Base-by-base conservation (phyloP, 2,797 vertebrate genomes). In the Takifugu ocellatus region DNA sequence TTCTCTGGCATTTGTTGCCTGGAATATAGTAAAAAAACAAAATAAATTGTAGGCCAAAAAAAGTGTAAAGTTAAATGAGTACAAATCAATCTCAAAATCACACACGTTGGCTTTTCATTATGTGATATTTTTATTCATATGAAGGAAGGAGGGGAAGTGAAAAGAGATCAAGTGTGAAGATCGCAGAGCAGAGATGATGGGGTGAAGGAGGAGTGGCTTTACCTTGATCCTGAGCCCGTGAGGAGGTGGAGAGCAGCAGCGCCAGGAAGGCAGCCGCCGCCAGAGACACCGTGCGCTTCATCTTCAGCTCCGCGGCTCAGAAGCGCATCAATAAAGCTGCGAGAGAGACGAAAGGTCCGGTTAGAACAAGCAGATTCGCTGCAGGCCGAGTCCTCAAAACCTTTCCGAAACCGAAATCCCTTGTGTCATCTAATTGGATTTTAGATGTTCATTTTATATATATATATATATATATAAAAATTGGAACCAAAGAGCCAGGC, bases 241-340 rank as follows among this genome's bases (percentile, higher is more conserved):
- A 87, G 75, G 90, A 91, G 76, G 89, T 73, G 71, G 87, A 84
- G 74, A 94, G 82, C 71, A 94, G 82, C 72, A 94, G 89, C 61
- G 89, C 89, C 75, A 94, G 91, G 61, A 94, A 71, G 78, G 90
- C 89, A 71, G 89, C 85, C 16, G 85, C 89, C 78, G 78, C 91
- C 78, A 90, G 75, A 79, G 75, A 85, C 82, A 94, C 88, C 77
- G 90, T 87, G 80, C 85, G 92, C 93, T 91, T 93, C 96, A 97
- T 87, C 90, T 82, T 84, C 66, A 69, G 66, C 78, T 81, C 87
- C 72, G 81, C 78, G 87, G 68, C 61, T 92, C 92, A 96, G 90
- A 89, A 90, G 91, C 86, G 56, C 94, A 94, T 94, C 91, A 92
- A 94, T 90, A 86, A 81, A 90, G 90, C 95, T 97, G 89, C 52